phyloP scores from a whole-genome alignment of 1,140 invertebrate genomes.

The Doryteuthis pealeii region DNA sequence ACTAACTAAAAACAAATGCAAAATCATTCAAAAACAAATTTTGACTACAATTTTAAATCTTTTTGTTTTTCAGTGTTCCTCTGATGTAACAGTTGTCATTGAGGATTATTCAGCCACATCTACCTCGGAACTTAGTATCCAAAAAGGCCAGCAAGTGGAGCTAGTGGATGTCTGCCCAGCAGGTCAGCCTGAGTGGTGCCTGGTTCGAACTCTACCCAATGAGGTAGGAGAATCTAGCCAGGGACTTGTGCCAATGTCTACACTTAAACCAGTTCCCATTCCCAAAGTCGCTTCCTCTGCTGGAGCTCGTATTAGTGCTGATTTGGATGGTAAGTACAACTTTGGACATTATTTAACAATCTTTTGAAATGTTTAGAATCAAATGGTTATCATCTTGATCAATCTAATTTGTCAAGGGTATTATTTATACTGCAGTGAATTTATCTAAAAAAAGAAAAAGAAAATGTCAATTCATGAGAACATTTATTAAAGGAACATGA shows the following conservation, averaged over 20 bases:
- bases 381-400: too few species aligned
- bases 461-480: too few species aligned
- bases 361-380: not conserved
- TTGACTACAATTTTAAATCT: too few species aligned
- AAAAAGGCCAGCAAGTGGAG: slow-evolving; percentile 79
- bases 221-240: slow-evolving; percentile 63
- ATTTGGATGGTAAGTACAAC: slow-evolving; percentile 54
- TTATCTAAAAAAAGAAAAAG: too few species aligned
- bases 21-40: too few species aligned
- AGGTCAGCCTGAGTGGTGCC: slow-evolving; percentile 58
- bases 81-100: slow-evolving; percentile 50
- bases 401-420: too few species aligned
- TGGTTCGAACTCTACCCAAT: slow-evolving; percentile 53
- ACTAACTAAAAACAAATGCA: too few species aligned
- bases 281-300: slow-evolving; percentile 31
- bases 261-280: slow-evolving; percentile 73
- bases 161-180: slow-evolving; percentile 72
- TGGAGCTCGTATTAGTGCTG: slow-evolving; percentile 51
- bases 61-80: slow-evolving; percentile 32
- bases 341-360: not conserved
- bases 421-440: too few species aligned
- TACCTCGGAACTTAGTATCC: slow-evolving; percentile 48
- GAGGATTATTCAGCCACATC: slow-evolving; percentile 51
- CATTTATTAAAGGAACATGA: too few species aligned
- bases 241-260: slow-evolving; percentile 79